phyloP scores from a whole-genome alignment of 2,797 vertebrate genomes.

The Oceanodroma leucorhoa region DNA sequence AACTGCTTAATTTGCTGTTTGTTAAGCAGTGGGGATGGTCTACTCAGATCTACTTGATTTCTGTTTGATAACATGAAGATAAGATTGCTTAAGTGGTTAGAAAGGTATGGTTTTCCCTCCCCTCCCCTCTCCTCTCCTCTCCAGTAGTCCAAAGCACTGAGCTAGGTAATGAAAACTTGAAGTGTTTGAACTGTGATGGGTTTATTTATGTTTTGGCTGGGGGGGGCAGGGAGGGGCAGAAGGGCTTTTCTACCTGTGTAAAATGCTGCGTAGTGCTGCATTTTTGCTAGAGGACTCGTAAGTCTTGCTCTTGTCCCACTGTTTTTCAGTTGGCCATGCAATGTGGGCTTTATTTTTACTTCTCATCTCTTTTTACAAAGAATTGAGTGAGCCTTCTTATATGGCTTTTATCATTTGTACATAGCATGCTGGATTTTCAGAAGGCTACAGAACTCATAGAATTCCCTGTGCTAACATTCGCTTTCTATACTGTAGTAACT shows the following conservation, averaged over 20 bases:
- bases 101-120: not conserved
- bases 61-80: not conserved
- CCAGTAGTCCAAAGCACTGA: not conserved
- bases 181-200: not conserved
- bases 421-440: not conserved
- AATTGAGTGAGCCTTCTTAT: not conserved
- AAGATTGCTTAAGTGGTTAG: not conserved
- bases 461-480: not conserved
- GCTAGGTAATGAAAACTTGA: not conserved
- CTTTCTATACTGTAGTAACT: not conserved
- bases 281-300: not conserved
- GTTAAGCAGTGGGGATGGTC: not conserved
- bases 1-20: not conserved
- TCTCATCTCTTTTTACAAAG: not conserved
- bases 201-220: not conserved
- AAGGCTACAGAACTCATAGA: not conserved
- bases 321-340: not conserved
- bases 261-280: not conserved
- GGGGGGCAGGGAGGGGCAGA: fast-evolving
- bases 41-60: not conserved
- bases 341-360: not conserved
- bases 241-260: not conserved
- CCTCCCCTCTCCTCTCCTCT: too few species aligned
- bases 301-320: not conserved
- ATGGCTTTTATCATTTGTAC: not conserved